Conservation (phyloP, 2,888 invertebrate species). For the Melieria picta region DNA sequence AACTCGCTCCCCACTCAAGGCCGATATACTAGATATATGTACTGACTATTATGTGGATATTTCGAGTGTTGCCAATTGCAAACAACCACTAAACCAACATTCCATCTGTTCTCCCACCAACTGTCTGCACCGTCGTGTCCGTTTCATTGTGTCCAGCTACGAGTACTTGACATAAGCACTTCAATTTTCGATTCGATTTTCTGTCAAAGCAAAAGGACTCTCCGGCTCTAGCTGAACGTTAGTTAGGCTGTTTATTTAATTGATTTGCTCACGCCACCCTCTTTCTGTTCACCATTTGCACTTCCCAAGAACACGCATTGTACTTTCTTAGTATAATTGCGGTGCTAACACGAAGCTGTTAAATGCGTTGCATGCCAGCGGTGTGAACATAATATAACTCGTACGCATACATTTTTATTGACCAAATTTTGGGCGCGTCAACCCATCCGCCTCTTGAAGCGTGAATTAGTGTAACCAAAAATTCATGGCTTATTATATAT, state of each 20-base stretch:
- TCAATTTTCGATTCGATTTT: slow-evolving; percentile 36
- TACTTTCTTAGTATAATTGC: no score
- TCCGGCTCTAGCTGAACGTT: not conserved
- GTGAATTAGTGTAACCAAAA: no score
- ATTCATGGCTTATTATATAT: no score
- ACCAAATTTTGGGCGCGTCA: no score
- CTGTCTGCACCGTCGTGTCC: slow-evolving; percentile 18
- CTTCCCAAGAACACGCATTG: no score
- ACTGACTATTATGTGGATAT: no score
- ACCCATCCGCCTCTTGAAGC: no score
- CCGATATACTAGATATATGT: no score
- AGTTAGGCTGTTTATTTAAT: slow-evolving; percentile 30
- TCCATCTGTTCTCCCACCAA: not conserved
- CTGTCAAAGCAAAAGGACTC: slow-evolving; percentile 34
- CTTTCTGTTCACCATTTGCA: no score
- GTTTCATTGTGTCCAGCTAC: slow-evolving; percentile 29
- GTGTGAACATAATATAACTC: not conserved
- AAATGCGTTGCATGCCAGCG: not conserved
- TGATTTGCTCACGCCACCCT: slow-evolving; percentile 25
- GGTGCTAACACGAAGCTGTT: not conserved
- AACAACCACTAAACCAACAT: slow-evolving; percentile 1
- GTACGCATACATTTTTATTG: not conserved
- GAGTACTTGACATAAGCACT: slow-evolving; percentile 37
- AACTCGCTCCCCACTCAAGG: no score
- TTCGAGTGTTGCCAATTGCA: slow-evolving; percentile 33